A percentile compares a stretch with the other conserved stretches of the same genome.
Evolutionary conservation across 2,113 vertebrate genomes (phyloP).

Genomic region (Protobothrops mucrosquamatus): DNA sequence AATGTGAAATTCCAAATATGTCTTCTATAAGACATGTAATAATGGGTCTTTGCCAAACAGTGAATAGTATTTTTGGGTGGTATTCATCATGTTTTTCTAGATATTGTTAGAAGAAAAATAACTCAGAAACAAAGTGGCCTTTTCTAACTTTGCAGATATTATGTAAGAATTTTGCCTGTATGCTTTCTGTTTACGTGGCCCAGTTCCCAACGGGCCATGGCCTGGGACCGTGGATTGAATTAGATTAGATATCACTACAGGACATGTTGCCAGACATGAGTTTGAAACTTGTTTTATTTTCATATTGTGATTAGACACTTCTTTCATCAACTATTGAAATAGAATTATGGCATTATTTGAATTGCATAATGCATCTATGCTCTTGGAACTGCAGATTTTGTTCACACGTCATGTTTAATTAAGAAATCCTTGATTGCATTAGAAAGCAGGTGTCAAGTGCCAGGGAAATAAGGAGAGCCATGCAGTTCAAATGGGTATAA

Average conservation of each 20-base stretch:
- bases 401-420: neutral
- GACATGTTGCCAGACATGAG: neutral
- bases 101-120: neutral
- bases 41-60: neutral
- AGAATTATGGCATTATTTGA: neutral
- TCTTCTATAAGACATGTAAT: slow-evolving; percentile 2
- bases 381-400: neutral
- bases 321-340: neutral
- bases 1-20: slow-evolving; percentile 3
- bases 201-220: neutral
- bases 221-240: too few species aligned
- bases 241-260: neutral
- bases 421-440: neutral
- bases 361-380: neutral
- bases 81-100: neutral
- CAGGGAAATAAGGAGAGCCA: neutral
- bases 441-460: neutral
- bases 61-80: neutral
- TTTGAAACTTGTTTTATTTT: neutral
- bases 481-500: neutral
- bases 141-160: neutral
- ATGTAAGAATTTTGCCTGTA: neutral
- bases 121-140: neutral
- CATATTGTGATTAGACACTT: neutral
- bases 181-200: neutral